Base-by-base conservation (phyloP, 2,888 invertebrate species). In the Heterodera filipjevi region DNA sequence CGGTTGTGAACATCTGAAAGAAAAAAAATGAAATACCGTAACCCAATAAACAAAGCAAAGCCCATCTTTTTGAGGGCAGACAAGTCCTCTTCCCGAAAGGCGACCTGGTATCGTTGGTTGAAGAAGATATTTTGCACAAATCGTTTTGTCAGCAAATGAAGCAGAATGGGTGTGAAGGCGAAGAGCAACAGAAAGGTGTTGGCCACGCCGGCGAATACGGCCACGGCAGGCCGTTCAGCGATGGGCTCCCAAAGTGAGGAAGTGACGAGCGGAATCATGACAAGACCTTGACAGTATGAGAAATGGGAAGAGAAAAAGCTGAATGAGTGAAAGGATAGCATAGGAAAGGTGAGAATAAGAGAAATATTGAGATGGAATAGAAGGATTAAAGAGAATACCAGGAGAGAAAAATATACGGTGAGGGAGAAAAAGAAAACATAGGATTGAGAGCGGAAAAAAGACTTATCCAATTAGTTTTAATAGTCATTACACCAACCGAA, bases 111-210 rank as follows among this genome's bases (percentile, higher is more conserved):
- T 30, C 82, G 77, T 12, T 83, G 79, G 74, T 88, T 86, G 80
- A 86, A 88, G 81, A 85, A 87, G 27, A 88, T 82, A 73, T 89
- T 81, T 14, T 84, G 79, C 0, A 87, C 87, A 77, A 86, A 88
- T 5, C 88, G 83, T 76, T 87, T 87, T 5, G 87, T 83, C n/a
- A 88, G 81, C 49, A 86, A 85, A 77, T 88, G 88, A 3, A 88
- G 82, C 16, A 88, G 81, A 1, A 88, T 80, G 5, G 88, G 88
- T 49, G 88, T 88, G 74, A 87, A 86, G 0, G 88, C 85, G n/a
- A 88, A 81, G 3, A 85, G 68, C 22, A 86, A 86, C 59, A 88
- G 82, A 71, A 86, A 85, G 0, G 82, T 77, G 75, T 88, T 87
- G 35, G 88, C 85, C 3, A 89, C 82, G 73, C 82, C 74, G 22